phyloP scores from a whole-genome alignment of 2,113 vertebrate genomes.

The Catharus fuscescens region DNA sequence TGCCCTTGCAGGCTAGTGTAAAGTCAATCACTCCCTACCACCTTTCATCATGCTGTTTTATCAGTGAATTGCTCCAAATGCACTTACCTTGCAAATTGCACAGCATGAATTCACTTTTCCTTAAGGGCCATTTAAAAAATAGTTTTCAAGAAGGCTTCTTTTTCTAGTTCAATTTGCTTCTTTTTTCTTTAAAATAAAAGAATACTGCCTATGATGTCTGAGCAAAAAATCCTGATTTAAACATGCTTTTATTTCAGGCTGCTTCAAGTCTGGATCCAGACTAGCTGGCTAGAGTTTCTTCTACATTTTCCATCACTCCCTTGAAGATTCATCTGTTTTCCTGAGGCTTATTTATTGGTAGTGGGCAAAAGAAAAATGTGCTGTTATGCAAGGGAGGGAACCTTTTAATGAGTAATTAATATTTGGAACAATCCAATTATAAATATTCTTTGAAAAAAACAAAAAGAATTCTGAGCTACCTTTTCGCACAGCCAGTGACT shows the following conservation, averaged over 20 bases:
- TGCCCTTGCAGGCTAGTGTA: neutral
- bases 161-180: neutral
- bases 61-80: slow-evolving; percentile 24
- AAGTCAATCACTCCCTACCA: slow-evolving; percentile 5
- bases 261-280: neutral
- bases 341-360: neutral
- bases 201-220: neutral
- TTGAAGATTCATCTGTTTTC: neutral
- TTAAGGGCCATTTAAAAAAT: slow-evolving; percentile 29
- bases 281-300: neutral
- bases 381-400: slow-evolving; percentile 10
- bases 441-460: slow-evolving; percentile 42
- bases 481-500: slow-evolving; percentile 15
- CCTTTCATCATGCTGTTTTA: slow-evolving; percentile 26
- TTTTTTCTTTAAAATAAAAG: neutral
- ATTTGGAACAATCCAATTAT: slow-evolving; percentile 31
- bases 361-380: neutral
- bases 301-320: neutral
- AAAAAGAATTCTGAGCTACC: slow-evolving; percentile 1
- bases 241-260: neutral
- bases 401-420: slow-evolving; percentile 28
- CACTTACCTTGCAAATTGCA: slow-evolving; percentile 37
- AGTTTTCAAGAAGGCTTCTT: slow-evolving; percentile 21
- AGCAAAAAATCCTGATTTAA: neutral
- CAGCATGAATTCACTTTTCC: slow-evolving; percentile 31